A percentile compares a stretch with the other conserved stretches of the same genome.
Conservation (phyloP, 2,888 invertebrate genomes). For the Dryobota labecula region DNA sequence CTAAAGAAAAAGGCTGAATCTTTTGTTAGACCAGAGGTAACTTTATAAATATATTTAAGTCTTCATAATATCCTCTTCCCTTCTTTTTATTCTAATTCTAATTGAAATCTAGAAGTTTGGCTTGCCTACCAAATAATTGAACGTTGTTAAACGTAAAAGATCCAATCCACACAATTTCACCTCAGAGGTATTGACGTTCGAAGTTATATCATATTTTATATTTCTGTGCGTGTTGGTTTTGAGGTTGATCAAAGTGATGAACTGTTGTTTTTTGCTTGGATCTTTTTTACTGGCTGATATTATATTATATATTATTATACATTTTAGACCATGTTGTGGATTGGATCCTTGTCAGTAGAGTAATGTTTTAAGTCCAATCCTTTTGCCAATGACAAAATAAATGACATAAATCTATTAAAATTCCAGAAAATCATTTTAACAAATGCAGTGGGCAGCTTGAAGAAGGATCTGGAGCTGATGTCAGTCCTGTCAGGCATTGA, state of each 20-base stretch:
- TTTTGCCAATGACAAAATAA: not conserved
- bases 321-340: too few species aligned
- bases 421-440: conserved; percentile 79
- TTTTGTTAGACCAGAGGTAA: conserved; percentile 80
- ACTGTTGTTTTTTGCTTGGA: too few species aligned
- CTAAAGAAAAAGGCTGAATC: conserved; percentile 70
- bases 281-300: too few species aligned
- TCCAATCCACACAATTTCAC: too few species aligned
- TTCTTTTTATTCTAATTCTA: not conserved
- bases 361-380: too few species aligned
- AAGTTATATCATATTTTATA: too few species aligned
- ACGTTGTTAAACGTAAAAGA: too few species aligned
- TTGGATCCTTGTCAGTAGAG: too few species aligned
- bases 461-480: conserved; percentile 76
- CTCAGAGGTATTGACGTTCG: too few species aligned
- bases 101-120: not conserved
- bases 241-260: too few species aligned
- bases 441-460: conserved; percentile 75
- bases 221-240: too few species aligned
- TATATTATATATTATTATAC: too few species aligned
- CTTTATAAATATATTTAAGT: not conserved
- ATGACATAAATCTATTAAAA: not conserved
- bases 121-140: not conserved
- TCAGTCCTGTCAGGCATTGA: conserved; percentile 81
- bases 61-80: not conserved